Evolutionary conservation across 2,113 vertebrate genomes (phyloP).

Genomic region (Charina bottae): DNA sequence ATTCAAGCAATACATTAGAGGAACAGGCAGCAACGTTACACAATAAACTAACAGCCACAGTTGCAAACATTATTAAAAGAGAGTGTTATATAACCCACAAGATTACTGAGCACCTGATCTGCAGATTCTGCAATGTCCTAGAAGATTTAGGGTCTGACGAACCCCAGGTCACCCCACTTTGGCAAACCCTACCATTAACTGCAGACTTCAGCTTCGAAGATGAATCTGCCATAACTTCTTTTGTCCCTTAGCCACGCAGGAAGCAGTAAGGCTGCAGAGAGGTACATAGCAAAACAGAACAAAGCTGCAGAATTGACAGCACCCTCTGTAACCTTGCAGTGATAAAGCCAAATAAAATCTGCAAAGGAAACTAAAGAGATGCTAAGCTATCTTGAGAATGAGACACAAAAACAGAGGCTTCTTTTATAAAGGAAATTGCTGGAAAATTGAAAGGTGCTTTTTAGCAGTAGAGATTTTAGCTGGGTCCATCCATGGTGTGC

Average conservation of each 20-base stretch:
- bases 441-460: neutral
- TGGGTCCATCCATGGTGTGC: neutral
- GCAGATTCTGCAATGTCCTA: neutral
- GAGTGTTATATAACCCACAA: neutral
- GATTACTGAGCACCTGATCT: neutral
- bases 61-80: neutral
- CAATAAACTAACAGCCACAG: neutral
- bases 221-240: neutral
- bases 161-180: neutral
- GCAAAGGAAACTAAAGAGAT: neutral
- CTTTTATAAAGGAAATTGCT: neutral
- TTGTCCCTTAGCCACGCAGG: neutral
- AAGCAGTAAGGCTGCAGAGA: neutral
- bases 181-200: neutral
- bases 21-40: neutral
- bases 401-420: neutral
- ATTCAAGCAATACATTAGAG: neutral
- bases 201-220: neutral
- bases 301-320: neutral
- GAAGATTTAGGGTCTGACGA: neutral
- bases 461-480: neutral
- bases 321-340: neutral
- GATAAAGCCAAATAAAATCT: neutral
- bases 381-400: neutral
- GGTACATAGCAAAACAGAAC: neutral